phyloP scores from a whole-genome alignment of 2,113 vertebrate species.

The Butastur rufipennis region DNA sequence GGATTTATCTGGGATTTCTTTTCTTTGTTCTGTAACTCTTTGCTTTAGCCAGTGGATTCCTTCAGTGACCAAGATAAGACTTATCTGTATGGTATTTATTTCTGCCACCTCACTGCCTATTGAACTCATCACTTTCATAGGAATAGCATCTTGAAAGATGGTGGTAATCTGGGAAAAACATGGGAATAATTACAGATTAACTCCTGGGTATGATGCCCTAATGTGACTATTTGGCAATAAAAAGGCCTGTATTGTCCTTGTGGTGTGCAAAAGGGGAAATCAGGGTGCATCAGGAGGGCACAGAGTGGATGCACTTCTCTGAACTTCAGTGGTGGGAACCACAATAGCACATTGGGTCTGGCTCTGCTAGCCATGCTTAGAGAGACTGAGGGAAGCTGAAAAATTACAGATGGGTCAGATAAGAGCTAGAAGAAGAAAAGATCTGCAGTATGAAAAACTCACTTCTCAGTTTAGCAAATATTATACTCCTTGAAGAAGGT shows the following conservation, averaged over 20 bases:
- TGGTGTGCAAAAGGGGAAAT: not conserved
- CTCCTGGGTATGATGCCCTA: not conserved
- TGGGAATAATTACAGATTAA: not conserved
- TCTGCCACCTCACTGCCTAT: not conserved
- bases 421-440: not conserved
- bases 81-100: not conserved
- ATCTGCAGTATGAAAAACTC: accelerated
- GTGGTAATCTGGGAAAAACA: not conserved
- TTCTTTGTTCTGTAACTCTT: not conserved
- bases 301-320: not conserved
- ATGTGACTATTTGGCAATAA: not conserved
- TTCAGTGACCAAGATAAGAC: not conserved
- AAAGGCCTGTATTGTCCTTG: not conserved
- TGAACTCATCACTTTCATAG: not conserved
- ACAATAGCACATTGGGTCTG: not conserved
- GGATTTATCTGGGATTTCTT: not conserved
- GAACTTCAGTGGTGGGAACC: not conserved
- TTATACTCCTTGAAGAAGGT: not conserved
- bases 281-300: not conserved
- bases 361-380: not conserved
- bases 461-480: not conserved
- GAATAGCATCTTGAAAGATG: not conserved
- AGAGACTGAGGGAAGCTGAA: not conserved
- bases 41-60: not conserved
- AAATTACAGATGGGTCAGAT: not conserved